These are phyloP conservation scores for Phalangium opilio DNA, from an alignment of 2,888 invertebrate species.

Conservation along the genomic window DNA sequence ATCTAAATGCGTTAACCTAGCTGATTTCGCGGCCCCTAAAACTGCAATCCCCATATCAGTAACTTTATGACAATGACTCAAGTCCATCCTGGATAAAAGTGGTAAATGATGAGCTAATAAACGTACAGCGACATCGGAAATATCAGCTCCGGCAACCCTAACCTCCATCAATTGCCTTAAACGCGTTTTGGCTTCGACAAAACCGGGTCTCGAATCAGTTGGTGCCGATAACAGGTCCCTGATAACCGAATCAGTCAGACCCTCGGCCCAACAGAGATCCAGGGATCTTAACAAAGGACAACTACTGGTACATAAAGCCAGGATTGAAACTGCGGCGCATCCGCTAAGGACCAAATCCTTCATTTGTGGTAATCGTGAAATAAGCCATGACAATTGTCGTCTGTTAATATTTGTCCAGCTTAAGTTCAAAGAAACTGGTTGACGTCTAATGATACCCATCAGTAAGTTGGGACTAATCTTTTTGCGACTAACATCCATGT, in stretches of 20 bases:
- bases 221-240: constrained; percentile 74
- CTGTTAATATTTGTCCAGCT: constrained; percentile 79
- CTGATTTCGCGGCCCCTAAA: constrained; percentile 56
- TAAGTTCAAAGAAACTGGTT: constrained; percentile 65
- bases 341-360: constrained; percentile 59
- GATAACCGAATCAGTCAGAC: constrained; percentile 65
- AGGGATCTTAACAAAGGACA: constrained; percentile 58
- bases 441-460: constrained; percentile 70
- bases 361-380: constrained; percentile 66
- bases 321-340: constrained; percentile 33
- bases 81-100: constrained; percentile 51
- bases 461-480: constrained; percentile 43
- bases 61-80: constrained; percentile 70
- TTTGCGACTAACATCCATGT: constrained; percentile 55
- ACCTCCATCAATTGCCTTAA: constrained; percentile 59
- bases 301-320: constrained; percentile 39
- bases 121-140: constrained; percentile 68
- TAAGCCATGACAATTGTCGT: constrained; percentile 79
- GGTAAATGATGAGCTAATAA: constrained; percentile 28
- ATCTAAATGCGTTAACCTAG: constrained; percentile 53
- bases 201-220: constrained; percentile 57
- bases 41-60: constrained; percentile 83
- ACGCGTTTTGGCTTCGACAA: constrained; percentile 52
- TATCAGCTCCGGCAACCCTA: constrained; percentile 58
- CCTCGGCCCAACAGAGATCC: constrained; percentile 71